Percentiles rank a stretch among this genome's conserved stretches.
Conservation (phyloP, 2,113 vertebrate genomes). For the Tragelaphus strepsiceros region DNA sequence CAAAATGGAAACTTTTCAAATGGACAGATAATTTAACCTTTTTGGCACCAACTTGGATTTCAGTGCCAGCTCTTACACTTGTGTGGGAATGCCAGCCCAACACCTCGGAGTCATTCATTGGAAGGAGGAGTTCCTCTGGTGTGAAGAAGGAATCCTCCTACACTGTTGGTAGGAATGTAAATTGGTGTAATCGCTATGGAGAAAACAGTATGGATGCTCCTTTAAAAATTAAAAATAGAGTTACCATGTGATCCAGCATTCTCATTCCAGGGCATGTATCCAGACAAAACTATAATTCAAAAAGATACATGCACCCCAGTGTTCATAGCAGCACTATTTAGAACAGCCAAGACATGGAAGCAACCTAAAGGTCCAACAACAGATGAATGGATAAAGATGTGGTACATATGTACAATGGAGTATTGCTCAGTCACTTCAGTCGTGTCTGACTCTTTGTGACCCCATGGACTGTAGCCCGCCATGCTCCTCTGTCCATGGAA, state of each 20-base stretch:
- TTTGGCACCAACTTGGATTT: not conserved
- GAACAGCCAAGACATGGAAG: not conserved
- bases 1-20: not conserved
- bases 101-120: not conserved
- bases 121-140: not conserved
- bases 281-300: not conserved
- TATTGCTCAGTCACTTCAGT: not conserved
- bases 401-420: not conserved
- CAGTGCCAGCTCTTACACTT: not conserved
- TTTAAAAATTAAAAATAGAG: not conserved
- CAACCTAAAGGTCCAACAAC: not conserved
- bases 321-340: not conserved
- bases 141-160: not conserved
- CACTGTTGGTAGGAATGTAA: not conserved
- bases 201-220: not conserved
- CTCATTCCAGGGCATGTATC: not conserved
- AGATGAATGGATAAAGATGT: not conserved
- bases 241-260: not conserved
- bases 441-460: not conserved
- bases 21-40: not conserved
- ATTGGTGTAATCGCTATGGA: fast-evolving
- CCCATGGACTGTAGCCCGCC: not conserved
- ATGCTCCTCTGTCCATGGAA: not conserved
- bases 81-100: not conserved
- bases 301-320: not conserved